Evolutionary conservation across 2,113 vertebrate genomes (phyloP).

Genomic region (Takifugu bimaculatus): DNA sequence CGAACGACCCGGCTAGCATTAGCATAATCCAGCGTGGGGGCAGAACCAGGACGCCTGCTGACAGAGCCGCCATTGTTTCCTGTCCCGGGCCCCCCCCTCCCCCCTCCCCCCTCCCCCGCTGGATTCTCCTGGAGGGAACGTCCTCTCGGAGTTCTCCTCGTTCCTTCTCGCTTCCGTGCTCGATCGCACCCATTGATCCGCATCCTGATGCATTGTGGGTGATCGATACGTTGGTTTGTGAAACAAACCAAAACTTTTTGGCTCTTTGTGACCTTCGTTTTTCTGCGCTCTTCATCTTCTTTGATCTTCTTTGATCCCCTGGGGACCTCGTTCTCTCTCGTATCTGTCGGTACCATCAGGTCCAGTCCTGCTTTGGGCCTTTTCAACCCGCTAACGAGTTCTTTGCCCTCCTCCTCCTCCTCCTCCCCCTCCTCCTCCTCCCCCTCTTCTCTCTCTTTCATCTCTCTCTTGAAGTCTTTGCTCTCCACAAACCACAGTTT

Average conservation of each 20-base stretch:
- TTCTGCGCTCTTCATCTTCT: conserved; percentile 1
- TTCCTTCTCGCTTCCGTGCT: no score
- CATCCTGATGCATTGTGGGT: no score
- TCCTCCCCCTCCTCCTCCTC: no score
- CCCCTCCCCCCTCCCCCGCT: not conserved
- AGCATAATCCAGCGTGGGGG: conserved; percentile 8
- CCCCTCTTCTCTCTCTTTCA: conserved; percentile 21
- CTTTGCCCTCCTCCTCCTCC: not conserved
- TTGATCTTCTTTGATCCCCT: not conserved
- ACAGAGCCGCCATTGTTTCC: conserved; percentile 67
- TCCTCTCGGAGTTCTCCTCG: no score
- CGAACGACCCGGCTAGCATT: no score
- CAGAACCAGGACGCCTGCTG: conserved; percentile 32
- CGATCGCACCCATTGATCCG: no score
- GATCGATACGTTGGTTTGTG: no score
- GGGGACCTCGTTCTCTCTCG: not conserved
- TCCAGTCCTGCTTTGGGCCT: conserved; percentile 19
- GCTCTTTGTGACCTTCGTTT: no score
- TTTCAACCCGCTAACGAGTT: conserved; percentile 28
- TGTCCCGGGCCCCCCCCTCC: conserved; percentile 29
- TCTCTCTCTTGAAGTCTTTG: conserved; percentile 40
- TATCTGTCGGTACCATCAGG: conserved; percentile 28
- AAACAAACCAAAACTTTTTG: no score
- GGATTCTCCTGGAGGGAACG: no score
- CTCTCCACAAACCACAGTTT: conserved; percentile 25